These are phyloP conservation scores for Cynopterus brachyotis DNA, from an alignment of 2,113 vertebrate genomes.

Conservation along the genomic window DNA sequence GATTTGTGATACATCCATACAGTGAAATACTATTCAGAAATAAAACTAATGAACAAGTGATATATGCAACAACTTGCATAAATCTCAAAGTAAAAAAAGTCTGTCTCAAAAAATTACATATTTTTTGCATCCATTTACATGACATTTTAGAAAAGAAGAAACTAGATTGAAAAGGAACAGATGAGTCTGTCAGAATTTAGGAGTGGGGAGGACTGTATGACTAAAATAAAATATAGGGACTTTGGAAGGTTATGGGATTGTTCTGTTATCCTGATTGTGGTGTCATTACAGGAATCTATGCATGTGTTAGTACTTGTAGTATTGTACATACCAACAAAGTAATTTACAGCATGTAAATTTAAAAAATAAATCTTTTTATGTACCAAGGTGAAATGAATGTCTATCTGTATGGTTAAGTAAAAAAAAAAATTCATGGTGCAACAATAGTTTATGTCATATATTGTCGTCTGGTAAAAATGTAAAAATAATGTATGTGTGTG, in stretches of 20 bases:
- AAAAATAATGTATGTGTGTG: background rate
- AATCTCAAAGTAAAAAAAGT: background rate
- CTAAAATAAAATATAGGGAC: background rate
- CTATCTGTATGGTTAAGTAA: background rate
- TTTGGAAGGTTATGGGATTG: background rate
- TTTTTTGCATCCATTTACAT: background rate
- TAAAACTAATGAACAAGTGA: background rate
- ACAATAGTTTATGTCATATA: background rate
- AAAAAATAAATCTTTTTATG: background rate
- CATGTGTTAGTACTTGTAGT: background rate
- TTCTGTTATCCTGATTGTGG: background rate
- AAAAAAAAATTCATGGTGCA: background rate
- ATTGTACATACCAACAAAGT: background rate
- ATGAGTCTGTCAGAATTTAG: background rate
- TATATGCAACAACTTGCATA: background rate
- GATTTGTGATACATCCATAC: background rate
- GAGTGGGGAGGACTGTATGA: background rate
- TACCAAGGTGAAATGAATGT: background rate
- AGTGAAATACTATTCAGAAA: background rate
- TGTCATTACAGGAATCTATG: background rate
- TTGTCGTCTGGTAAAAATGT: background rate
- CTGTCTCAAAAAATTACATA: background rate
- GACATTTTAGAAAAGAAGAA: constrained; percentile 14
- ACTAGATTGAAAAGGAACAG: background rate
- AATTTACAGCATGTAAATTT: background rate